These are phyloP conservation scores for Peromyscus aztecus DNA, from an alignment of 2,797 vertebrate genomes.

Conservation along the genomic window DNA sequence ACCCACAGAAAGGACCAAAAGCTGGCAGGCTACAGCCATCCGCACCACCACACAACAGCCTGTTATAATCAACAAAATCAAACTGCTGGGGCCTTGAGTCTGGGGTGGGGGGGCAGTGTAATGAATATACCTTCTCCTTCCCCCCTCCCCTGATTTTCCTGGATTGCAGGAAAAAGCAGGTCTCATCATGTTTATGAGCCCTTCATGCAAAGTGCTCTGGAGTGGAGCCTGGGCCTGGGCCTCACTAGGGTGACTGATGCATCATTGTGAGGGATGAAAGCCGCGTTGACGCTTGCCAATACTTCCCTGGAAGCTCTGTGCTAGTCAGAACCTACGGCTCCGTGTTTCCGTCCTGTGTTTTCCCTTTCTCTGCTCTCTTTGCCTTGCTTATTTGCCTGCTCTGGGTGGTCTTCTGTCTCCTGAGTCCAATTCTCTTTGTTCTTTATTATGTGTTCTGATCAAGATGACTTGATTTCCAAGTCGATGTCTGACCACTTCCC, in stretches of 20 bases:
- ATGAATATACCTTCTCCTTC: conserved; percentile 59
- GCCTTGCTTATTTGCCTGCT: conserved; percentile 26
- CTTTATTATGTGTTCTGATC: conserved; percentile 33
- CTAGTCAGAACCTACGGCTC: background rate
- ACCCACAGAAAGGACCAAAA: conserved; percentile 79
- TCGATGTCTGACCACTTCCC: conserved; percentile 10
- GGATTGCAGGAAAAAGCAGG: conserved; percentile 44
- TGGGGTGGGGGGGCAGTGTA: background rate
- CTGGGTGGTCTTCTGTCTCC: conserved; percentile 46
- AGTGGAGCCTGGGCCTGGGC: conserved; percentile 17
- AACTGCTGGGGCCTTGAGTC: conserved; percentile 31
- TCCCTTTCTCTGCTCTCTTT: background rate
- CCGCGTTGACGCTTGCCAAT: background rate
- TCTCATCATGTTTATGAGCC: background rate
- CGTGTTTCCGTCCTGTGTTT: background rate
- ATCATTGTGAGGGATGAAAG: background rate
- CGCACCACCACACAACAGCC: conserved; percentile 81
- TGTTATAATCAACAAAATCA: conserved; percentile 83
- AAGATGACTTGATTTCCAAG: conserved; percentile 51
- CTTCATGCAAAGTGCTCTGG: conserved; percentile 15
- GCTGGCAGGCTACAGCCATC: conserved; percentile 82
- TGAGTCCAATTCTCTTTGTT: conserved; percentile 41
- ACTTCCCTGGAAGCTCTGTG: background rate
- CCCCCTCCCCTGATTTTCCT: background rate
- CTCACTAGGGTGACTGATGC: background rate